A percentile compares a stretch with the other conserved stretches of the same genome.
Evolutionary conservation across 1,140 invertebrate species (phyloP).

Genomic region (Neodiprion fabricii): DNA sequence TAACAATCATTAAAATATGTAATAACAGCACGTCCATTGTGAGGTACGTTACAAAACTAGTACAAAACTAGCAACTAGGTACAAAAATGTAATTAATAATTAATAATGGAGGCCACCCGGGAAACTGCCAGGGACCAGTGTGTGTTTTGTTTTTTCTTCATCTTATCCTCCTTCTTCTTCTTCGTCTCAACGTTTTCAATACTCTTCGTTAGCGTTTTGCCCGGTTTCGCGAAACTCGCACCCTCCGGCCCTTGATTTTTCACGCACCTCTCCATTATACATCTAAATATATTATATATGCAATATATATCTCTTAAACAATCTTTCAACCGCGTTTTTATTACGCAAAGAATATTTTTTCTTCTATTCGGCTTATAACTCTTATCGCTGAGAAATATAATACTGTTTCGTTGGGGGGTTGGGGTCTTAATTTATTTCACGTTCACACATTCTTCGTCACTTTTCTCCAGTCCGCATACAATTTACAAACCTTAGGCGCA

Average conservation of each 20-base stretch:
- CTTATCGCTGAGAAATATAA: conserved; percentile 40
- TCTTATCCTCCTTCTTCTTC: neutral
- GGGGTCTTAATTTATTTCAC: neutral
- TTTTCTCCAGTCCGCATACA: too few species aligned
- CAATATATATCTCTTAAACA: conserved; percentile 2
- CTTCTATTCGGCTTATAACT: neutral
- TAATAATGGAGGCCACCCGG: conserved; percentile 53
- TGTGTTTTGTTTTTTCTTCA: conserved; percentile 28
- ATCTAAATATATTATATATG: neutral
- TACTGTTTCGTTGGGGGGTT: conserved; percentile 28
- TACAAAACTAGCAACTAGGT: conserved; percentile 62
- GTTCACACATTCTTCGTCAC: neutral
- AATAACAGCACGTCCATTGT: conserved; percentile 56
- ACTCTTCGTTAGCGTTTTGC: conserved; percentile 9
- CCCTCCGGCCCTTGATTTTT: conserved; percentile 6
- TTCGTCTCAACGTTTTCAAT: conserved; percentile 1
- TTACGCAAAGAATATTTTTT: conserved; percentile 13
- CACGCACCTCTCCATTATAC: conserved; percentile 9
- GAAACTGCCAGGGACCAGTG: conserved; percentile 52
- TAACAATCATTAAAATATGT: conserved; percentile 57
- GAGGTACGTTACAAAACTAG: conserved; percentile 62
- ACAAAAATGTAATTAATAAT: conserved; percentile 59
- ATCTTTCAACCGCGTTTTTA: conserved; percentile 16
- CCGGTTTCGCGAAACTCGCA: conserved; percentile 4
- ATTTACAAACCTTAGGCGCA: too few species aligned